phyloP scores from a whole-genome alignment of 2,888 invertebrate species.

The Drosophila bunnanda region DNA sequence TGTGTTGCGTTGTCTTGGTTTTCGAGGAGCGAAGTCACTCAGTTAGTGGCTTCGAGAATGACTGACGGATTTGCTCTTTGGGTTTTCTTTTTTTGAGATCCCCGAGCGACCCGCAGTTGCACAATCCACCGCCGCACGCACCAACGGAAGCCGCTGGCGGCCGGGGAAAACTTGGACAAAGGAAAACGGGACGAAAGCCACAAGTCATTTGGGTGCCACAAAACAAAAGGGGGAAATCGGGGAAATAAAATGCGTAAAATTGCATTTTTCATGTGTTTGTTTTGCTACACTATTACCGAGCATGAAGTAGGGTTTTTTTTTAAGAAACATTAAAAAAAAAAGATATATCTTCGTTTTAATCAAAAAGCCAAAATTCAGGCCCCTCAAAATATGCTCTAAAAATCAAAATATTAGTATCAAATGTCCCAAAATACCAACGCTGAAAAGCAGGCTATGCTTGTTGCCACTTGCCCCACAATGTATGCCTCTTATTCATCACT shows the following conservation, averaged over 20 bases:
- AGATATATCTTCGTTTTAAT: no score
- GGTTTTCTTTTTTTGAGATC: conserved; percentile 1
- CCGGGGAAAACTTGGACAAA: conserved; percentile 20
- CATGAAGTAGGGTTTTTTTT: no score
- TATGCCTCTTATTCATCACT: no score
- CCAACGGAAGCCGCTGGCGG: conserved; percentile 50
- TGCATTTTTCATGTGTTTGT: conserved; percentile 14
- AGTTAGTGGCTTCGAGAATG: conserved; percentile 33
- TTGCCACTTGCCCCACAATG: no score
- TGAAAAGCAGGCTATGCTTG: no score
- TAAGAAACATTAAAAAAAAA: no score
- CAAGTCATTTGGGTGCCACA: conserved; percentile 59
- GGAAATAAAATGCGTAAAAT: conserved; percentile 66
- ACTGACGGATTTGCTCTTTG: conserved; percentile 31
- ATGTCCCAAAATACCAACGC: background rate
- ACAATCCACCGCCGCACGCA: conserved; percentile 57
- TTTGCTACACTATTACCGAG: conserved; percentile 68
- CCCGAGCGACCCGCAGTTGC: conserved; percentile 37
- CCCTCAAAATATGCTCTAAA: conserved; percentile 10
- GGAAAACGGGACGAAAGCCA: conserved; percentile 33
- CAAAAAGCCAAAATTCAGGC: background rate
- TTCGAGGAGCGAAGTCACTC: conserved; percentile 7
- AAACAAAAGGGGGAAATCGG: conserved; percentile 10
- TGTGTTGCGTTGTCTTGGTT: conserved; percentile 40
- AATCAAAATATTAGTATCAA: no score